Percentiles rank a stretch among this genome's conserved stretches.
These are phyloP conservation scores for Thaumetopoea pityocampa DNA, from an alignment of 1,140 invertebrate species.

Conservation along the genomic window DNA sequence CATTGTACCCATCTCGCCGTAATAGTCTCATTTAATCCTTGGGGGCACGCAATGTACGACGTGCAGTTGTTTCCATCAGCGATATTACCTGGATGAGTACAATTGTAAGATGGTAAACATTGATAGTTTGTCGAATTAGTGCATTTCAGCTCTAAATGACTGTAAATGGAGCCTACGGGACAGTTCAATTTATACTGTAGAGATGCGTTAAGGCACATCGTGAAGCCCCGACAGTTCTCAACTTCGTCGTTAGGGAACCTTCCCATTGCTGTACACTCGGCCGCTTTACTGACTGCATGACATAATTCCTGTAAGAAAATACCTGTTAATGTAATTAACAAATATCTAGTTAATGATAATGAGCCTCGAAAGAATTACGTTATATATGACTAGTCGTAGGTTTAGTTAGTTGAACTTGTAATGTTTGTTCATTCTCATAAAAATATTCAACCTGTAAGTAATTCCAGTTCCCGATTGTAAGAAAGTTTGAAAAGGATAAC, in stretches of 20 bases:
- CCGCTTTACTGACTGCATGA: conserved; percentile 20
- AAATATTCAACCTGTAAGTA: too few species aligned
- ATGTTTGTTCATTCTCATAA: too few species aligned
- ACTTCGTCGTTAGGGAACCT: conserved; percentile 44
- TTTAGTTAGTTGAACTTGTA: too few species aligned
- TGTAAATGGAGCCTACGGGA: conserved; percentile 45
- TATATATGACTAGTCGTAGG: too few species aligned
- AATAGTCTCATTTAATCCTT: conserved; percentile 32
- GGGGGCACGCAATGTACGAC: conserved; percentile 42
- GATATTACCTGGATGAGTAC: conserved; percentile 36
- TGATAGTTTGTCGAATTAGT: conserved; percentile 49
- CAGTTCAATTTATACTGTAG: conserved; percentile 44
- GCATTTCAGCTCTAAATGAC: conserved; percentile 47
- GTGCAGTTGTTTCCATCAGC: conserved; percentile 23
- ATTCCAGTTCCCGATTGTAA: too few species aligned
- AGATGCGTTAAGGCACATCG: conserved; percentile 41
- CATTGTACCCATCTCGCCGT: conserved; percentile 43
- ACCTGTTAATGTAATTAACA: too few species aligned
- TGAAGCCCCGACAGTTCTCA: conserved; percentile 46
- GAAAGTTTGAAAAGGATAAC: too few species aligned
- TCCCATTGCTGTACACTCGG: conserved; percentile 37
- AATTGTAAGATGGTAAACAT: conserved; percentile 41
- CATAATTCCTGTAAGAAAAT: conserved; percentile 44
- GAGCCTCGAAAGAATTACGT: too few species aligned
- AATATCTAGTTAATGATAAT: too few species aligned